Conservation (phyloP, 2,113 vertebrate species). For the Castor canadensis region DNA sequence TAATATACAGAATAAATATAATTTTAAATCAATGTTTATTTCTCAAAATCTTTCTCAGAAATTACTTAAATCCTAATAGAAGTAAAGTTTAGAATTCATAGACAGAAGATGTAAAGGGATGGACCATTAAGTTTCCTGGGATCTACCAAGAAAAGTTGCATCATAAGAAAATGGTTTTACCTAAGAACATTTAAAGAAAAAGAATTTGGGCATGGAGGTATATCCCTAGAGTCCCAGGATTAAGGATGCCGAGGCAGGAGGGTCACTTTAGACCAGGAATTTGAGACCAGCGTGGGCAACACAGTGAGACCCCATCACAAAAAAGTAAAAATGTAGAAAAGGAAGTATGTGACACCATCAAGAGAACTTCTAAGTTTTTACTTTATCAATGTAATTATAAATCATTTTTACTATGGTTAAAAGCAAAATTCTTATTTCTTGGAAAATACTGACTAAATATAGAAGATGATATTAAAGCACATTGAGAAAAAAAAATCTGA, state of each 20-base stretch:
- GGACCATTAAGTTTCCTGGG: neutral
- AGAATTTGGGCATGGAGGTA: neutral
- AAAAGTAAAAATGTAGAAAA: neutral
- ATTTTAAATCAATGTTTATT: conserved; percentile 13
- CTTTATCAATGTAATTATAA: neutral
- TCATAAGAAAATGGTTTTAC: neutral
- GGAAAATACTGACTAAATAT: neutral
- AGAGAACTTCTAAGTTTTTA: neutral
- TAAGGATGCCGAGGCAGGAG: neutral
- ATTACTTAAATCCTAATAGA: neutral
- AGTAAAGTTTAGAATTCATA: neutral
- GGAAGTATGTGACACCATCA: neutral
- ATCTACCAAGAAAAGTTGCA: neutral
- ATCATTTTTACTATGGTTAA: neutral
- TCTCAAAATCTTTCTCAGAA: neutral
- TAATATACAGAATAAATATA: neutral
- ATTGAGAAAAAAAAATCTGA: conserved; percentile 7
- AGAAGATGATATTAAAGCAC: neutral
- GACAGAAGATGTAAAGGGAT: neutral
- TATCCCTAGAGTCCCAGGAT: neutral
- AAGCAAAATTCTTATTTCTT: conserved; percentile 24
- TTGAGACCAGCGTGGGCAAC: neutral
- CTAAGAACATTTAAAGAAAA: neutral
- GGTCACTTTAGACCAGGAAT: neutral
- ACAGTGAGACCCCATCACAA: neutral